Base-by-base conservation (phyloP, 2,888 invertebrate genomes). In the Melinopterus prodromus region DNA sequence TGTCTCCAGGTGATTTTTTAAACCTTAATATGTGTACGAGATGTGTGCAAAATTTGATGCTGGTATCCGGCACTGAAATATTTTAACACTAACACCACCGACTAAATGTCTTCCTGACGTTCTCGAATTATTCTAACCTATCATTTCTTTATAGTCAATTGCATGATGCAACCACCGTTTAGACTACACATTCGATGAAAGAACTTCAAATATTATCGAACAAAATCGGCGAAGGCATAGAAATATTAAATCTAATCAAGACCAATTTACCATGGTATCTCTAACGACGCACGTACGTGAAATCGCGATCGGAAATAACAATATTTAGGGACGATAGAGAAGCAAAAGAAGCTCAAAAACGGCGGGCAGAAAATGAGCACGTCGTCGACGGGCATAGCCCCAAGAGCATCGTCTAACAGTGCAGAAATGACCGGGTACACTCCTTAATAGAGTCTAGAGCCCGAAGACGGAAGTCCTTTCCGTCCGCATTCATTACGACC, bases 351-450 rank as follows among this genome's bases (percentile, higher is more conserved):
- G 53, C 53, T 53, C 53, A 53, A 53, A 53, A 53, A 53, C 53
- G 53, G 53, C 53, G 7, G n/a, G n/a, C 26, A 6, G 53, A 53
- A 53, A 53, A 53, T 53, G 53, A 53, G 53, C 53, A 53, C 53
- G 53, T 53, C 53, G 53, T 9, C 53, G 53, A 53, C 53, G 12
- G 53, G 53, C 53, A 53, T 53, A 53, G 53, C 53, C 53, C 53
- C 53, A 53, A 26, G 53, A 53, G 53, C 53, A 12, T 53, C 53
- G 53, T 53, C 53, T 53, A 53, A 53, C 53, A 53, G 53, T 53
- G 53, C 53, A 53, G 53, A 53, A 53, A 53, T 53, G 53, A 53
- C 53, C 53, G 53, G 53, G 53, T 53, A 53, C 53, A 53, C 53
- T 53, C 53, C 53, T 53, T 53, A 53, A 53, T 53, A 12, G 53